Evolutionary conservation across 2,888 invertebrate genomes (phyloP).

Genomic region (Scaptomyza caliginosa): DNA sequence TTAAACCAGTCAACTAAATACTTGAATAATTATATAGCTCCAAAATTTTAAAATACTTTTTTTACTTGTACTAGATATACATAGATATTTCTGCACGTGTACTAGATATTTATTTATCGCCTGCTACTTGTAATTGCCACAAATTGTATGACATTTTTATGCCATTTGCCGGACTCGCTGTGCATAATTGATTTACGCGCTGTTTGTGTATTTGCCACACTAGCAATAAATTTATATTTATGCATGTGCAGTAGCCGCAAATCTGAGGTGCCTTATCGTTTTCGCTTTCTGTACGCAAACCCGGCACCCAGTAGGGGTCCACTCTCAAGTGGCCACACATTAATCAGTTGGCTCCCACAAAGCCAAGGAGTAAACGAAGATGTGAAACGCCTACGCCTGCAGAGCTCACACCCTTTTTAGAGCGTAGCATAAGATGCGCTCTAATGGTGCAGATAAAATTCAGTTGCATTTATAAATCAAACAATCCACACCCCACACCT

Average conservation of each 20-base stretch:
- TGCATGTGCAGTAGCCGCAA: conserved; percentile 50
- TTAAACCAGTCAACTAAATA: too few species aligned
- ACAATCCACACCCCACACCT: background rate
- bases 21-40: too few species aligned
- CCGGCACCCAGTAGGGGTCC: background rate
- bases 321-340: conserved; percentile 62
- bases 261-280: conserved; percentile 67
- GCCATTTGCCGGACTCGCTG: conserved; percentile 55
- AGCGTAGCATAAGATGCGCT: conserved; percentile 45
- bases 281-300: conserved; percentile 64
- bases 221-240: conserved; percentile 57
- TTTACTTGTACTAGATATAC: too few species aligned
- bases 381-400: conserved; percentile 55
- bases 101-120: conserved; percentile 67
- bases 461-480: conserved; percentile 53
- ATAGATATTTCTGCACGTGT: conserved; percentile 41
- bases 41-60: too few species aligned
- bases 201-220: conserved; percentile 64
- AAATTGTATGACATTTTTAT: conserved; percentile 79
- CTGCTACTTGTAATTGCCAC: conserved; percentile 78
- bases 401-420: conserved; percentile 8
- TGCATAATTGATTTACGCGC: conserved; percentile 77
- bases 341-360: conserved; percentile 54
- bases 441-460: conserved; percentile 62
- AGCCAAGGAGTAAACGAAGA: conserved; percentile 8